Conservation (phyloP, 2,113 vertebrate genomes). For the human (Homo sapiens) region DNA sequence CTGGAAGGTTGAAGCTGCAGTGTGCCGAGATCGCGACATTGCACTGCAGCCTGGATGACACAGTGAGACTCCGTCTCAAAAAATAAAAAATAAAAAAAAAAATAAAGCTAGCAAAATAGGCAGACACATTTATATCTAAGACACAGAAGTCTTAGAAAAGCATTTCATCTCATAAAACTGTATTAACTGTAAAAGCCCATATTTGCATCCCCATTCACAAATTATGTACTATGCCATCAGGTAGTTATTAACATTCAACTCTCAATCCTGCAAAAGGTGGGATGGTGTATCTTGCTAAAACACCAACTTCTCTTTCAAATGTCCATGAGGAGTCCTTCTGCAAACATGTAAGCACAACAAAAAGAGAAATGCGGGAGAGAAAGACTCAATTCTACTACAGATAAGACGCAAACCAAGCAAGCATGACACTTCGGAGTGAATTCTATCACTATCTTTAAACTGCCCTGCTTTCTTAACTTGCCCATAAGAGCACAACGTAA, state of each 20-base stretch:
- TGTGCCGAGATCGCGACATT: too few relatives aligned
- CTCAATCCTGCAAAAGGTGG: background rate
- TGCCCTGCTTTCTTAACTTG: constrained; percentile 53
- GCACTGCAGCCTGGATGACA: too few relatives aligned
- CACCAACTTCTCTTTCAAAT: background rate
- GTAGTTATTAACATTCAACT: background rate
- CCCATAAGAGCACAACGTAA: constrained; percentile 68
- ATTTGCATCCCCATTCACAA: background rate
- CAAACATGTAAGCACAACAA: background rate
- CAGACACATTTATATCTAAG: background rate
- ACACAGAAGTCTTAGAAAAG: background rate
- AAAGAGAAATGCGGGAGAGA: background rate
- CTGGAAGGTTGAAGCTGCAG: too few relatives aligned
- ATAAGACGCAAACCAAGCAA: background rate
- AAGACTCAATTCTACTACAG: background rate
- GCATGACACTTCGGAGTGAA: constrained; percentile 74
- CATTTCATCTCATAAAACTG: background rate
- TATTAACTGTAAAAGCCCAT: background rate
- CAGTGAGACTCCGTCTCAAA: too few relatives aligned
- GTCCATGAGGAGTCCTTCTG: background rate
- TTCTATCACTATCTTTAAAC: constrained; percentile 70
- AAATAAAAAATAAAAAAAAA: too few relatives aligned
- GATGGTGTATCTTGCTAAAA: background rate
- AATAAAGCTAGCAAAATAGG: background rate
- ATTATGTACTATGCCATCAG: background rate